Evolutionary conservation across 1,140 invertebrate genomes (phyloP), one percentile per base, ranked within the genome.

Genomic region (Linepithema humile): DNA sequence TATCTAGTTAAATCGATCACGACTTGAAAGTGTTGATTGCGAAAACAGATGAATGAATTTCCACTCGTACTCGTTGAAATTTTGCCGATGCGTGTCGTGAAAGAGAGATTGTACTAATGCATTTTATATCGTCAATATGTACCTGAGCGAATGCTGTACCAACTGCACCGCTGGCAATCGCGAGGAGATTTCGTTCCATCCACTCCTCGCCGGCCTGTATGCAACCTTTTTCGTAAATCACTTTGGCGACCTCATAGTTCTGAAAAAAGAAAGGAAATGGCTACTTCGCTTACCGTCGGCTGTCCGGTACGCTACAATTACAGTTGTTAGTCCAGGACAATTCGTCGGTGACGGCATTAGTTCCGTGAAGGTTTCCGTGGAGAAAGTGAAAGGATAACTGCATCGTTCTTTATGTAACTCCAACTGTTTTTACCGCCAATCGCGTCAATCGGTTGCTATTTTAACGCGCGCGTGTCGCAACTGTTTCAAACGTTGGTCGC

Each of bases 191-290:
- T 93, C 96, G 95, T 93, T 99, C 98, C 86, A 99, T 96, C 98
- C 98, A 99, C 92, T 98, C 97, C 94, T 99, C 98, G 20, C 97
- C 97, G 53, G 98, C 97, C 92, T 98, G 97, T 89, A 99, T 95
- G 95, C 99, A 99, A 89, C 98, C 98, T 92, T 97, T 98, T 92
- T 98, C 98, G 95, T 98, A 97, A 94, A 99, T 98, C 88, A 97
- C 97, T 95, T 96, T 97, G 90, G 95, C 95, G 88, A 96, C 95
- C 93, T 97, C 97, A 95, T 95, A 95, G 93, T 93, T 96, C 97
- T 97, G 95, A 93, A 93, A 94, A 95, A 95, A 92, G 94, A 95
- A 94, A 93, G 86, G 64, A 69, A 88, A 88, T 72, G 74, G 75
- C 91, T 89, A 83, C 65, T 86, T 85, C 40, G 87, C 90, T 91